These are phyloP conservation scores for Dipus sagitta DNA, from an alignment of 2,797 vertebrate species.

Conservation along the genomic window DNA sequence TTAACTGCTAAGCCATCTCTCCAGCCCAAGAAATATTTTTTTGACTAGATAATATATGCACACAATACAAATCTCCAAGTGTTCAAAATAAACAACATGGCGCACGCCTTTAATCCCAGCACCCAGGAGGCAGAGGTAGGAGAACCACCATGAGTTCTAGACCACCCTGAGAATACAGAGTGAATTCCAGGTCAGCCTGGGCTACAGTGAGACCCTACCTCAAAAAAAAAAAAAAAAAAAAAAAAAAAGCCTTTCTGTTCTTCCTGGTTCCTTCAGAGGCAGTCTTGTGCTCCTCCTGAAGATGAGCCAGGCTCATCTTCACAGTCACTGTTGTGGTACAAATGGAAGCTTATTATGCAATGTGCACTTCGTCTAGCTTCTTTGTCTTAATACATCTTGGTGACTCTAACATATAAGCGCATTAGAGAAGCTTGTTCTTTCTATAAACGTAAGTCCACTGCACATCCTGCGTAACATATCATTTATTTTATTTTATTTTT, in stretches of 20 bases:
- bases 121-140: too few relatives aligned
- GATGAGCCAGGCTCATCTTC: background rate
- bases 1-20: too few relatives aligned
- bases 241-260: background rate
- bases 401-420: background rate
- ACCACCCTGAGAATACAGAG: too few relatives aligned
- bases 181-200: too few relatives aligned
- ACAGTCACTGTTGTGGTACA: background rate
- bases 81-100: background rate
- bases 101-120: too few relatives aligned
- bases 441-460: background rate
- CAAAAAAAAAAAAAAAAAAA: background rate
- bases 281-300: background rate
- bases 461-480: background rate
- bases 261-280: background rate
- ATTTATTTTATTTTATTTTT: too few relatives aligned
- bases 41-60: background rate
- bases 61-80: background rate
- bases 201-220: too few relatives aligned
- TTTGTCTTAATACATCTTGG: background rate
- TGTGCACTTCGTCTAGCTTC: background rate
- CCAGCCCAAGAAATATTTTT: too few relatives aligned
- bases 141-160: too few relatives aligned
- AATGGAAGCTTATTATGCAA: background rate
- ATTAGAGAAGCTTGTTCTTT: background rate